phyloP scores from a whole-genome alignment of 2,797 vertebrate genomes.

The Lithobates sylvaticus region DNA sequence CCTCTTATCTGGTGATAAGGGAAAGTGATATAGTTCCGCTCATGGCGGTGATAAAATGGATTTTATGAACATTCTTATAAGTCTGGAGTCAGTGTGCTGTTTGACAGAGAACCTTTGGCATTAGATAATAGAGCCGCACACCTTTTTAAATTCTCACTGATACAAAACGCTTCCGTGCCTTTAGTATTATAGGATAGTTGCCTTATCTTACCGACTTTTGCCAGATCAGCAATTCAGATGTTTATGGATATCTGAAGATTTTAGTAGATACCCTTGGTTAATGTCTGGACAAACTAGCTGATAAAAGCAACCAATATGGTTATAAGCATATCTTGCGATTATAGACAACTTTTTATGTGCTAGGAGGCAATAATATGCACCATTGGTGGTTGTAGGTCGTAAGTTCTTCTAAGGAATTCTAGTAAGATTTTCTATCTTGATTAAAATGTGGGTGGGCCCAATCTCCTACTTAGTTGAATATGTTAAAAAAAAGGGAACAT shows the following conservation, averaged over 20 bases:
- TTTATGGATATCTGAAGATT: not conserved
- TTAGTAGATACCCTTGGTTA: not conserved
- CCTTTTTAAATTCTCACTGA: not conserved
- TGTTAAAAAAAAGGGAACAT: no score
- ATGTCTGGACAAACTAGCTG: no score
- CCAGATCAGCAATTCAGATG: not conserved
- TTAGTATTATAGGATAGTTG: not conserved
- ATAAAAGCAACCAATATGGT: no score
- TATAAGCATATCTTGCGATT: no score
- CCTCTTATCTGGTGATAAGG: slow-evolving; percentile 47
- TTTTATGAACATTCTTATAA: not conserved
- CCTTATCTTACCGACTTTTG: not conserved
- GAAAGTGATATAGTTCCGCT: slow-evolving; percentile 24
- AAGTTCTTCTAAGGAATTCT: no score
- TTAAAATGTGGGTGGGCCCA: no score
- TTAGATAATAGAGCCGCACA: not conserved
- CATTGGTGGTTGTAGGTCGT: no score
- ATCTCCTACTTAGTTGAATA: no score
- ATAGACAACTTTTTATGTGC: no score
- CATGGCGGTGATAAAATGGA: slow-evolving; percentile 25
- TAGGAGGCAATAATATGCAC: no score
- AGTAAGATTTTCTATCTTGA: no score
- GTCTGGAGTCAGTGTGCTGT: not conserved
- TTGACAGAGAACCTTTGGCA: not conserved
- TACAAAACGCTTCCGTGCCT: not conserved